phyloP scores from a whole-genome alignment of 2,113 vertebrate genomes.

The Corythoichthys haematopterus region DNA sequence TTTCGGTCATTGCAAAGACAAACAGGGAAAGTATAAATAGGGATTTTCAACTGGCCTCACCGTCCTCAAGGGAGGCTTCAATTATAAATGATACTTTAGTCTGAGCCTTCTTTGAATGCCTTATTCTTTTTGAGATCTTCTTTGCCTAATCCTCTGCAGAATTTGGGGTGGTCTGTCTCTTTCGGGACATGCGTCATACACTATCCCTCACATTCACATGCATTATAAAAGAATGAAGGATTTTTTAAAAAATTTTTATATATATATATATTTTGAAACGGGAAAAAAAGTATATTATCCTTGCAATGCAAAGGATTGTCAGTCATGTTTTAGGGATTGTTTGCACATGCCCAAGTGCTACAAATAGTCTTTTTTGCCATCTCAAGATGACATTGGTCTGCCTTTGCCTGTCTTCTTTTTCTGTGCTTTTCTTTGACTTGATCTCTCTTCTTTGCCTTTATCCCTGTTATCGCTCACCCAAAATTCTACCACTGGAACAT shows the following conservation, averaged over 20 bases:
- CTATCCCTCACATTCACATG: conserved; percentile 34
- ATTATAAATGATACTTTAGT: conserved; percentile 73
- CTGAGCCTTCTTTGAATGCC: conserved; percentile 65
- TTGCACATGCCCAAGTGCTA: conserved; percentile 10
- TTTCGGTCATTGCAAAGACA: conserved; percentile 34
- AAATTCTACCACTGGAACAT: conserved; percentile 41
- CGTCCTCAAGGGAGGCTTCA: conserved; percentile 66
- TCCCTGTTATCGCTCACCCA: conserved; percentile 24
- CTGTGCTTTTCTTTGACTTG: conserved; percentile 19
- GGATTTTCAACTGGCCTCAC: conserved; percentile 40
- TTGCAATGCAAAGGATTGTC: conserved; percentile 5
- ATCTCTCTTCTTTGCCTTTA: conserved; percentile 29
- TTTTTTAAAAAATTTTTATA: conserved; percentile 57
- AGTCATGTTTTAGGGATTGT: conserved; percentile 24
- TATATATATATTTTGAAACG: conserved; percentile 22
- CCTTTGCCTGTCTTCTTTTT: conserved; percentile 26
- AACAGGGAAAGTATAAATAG: conserved; percentile 10
- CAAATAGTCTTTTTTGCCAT: conserved; percentile 9
- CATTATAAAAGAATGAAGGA: conserved; percentile 58
- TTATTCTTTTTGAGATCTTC: conserved; percentile 65
- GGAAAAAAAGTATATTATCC: conserved; percentile 1
- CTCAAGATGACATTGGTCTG: conserved; percentile 22
- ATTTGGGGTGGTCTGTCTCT: conserved; percentile 50
- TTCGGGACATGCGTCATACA: conserved; percentile 46
- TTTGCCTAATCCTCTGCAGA: conserved; percentile 63